phyloP scores from a whole-genome alignment of 1,140 invertebrate genomes.

The Plodia interpunctella region DNA sequence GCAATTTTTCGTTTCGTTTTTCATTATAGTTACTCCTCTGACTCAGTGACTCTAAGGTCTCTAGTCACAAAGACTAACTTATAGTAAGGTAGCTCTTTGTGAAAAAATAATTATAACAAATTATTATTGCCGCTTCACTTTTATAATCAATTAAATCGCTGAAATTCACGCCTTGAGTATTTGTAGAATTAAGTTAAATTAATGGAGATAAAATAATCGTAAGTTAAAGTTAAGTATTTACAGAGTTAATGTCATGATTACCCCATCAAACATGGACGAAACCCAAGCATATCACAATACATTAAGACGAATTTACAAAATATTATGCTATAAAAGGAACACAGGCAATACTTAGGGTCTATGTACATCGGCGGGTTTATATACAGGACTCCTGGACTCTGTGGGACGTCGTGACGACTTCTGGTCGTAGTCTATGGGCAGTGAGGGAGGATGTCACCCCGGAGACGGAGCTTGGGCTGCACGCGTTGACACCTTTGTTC shows the following conservation, averaged over 20 bases:
- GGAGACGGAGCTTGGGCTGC: conserved; percentile 58
- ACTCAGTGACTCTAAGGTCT: too few species aligned
- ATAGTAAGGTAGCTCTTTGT: too few species aligned
- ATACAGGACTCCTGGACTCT: conserved; percentile 92
- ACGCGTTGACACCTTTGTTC: conserved; percentile 78
- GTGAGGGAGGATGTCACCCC: conserved; percentile 80
- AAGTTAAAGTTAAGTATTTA: conserved; percentile 14
- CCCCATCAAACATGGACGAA: neutral
- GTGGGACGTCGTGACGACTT: conserved; percentile 89
- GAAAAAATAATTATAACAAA: too few species aligned
- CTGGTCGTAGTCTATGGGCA: conserved; percentile 81
- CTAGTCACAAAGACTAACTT: too few species aligned
- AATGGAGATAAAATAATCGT: too few species aligned
- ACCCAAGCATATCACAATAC: conserved; percentile 1
- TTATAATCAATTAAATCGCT: too few species aligned
- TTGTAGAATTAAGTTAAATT: too few species aligned
- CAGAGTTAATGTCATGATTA: neutral
- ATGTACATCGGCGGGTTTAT: conserved; percentile 65
- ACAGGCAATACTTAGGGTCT: conserved; percentile 35
- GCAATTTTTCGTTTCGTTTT: too few species aligned
- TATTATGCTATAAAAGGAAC: conserved; percentile 50
- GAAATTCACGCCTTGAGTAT: too few species aligned
- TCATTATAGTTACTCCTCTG: too few species aligned
- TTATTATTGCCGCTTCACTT: too few species aligned
- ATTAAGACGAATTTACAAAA: conserved; percentile 35